phyloP scores from a whole-genome alignment of 2,888 invertebrate genomes.

The Amphipyra berbera region DNA sequence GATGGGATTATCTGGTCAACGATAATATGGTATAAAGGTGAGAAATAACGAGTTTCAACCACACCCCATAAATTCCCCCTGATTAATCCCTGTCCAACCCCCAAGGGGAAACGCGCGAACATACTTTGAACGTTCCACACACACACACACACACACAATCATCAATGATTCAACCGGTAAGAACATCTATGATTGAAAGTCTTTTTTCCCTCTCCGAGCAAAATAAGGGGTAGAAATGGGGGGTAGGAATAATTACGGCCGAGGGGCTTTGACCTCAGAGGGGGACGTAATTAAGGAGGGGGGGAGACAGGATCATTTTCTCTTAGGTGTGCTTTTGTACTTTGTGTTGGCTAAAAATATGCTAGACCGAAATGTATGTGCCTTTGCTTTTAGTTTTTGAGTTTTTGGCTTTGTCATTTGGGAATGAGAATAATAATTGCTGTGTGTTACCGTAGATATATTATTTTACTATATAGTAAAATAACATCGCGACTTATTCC shows the following conservation, averaged over 20 bases:
- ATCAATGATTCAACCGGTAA: conserved; percentile 53
- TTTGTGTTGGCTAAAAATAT: conserved; percentile 26
- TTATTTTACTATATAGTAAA: no score
- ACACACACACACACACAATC: conserved; percentile 27
- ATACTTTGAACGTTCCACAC: conserved; percentile 23
- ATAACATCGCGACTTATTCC: no score
- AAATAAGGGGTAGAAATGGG: conserved; percentile 51
- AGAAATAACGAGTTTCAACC: conserved; percentile 12
- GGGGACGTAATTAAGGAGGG: conserved; percentile 74
- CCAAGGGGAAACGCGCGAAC: conserved; percentile 5
- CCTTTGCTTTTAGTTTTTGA: conserved; percentile 1
- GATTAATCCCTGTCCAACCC: conserved; percentile 36
- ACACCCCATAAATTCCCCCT: conserved; percentile 19
- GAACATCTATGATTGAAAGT: conserved; percentile 69
- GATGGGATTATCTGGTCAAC: no score
- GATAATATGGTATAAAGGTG: neutral
- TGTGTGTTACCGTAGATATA: no score
- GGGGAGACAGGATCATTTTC: conserved; percentile 64
- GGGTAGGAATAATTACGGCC: conserved; percentile 76
- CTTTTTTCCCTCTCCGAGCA: conserved; percentile 57
- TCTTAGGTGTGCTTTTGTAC: conserved; percentile 65
- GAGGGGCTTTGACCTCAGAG: conserved; percentile 64
- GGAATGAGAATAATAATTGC: neutral
- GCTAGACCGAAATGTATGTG: conserved; percentile 27
- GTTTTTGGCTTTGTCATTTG: conserved; percentile 1